Evolutionary conservation across 2,797 vertebrate species (phyloP).

Genomic region (Sardinella longiceps): DNA sequence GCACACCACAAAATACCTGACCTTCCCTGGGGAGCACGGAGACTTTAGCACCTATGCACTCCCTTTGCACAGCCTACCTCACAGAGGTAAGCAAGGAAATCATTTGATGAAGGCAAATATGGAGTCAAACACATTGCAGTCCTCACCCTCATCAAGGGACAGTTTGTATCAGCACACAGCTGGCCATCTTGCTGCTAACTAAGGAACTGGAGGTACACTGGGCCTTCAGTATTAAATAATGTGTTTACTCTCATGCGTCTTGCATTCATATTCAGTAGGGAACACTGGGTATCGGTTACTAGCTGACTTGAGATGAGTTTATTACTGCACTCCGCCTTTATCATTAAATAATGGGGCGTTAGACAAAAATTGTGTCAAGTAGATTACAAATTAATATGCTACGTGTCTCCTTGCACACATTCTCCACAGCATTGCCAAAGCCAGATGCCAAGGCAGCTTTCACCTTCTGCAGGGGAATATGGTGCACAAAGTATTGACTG

Average conservation of each 20-base stretch:
- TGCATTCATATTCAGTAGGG: constrained; percentile 78
- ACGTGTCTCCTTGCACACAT: constrained; percentile 53
- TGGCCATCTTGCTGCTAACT: constrained; percentile 48
- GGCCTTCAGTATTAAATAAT: constrained; percentile 73
- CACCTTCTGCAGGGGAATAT: constrained; percentile 30
- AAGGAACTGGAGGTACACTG: constrained; percentile 66
- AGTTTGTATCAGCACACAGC: constrained; percentile 18
- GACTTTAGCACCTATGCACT: constrained; percentile 18
- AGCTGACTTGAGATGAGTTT: constrained; percentile 69
- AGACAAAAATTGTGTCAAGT: constrained; percentile 76
- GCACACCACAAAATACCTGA: constrained; percentile 1
- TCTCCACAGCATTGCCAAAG: constrained; percentile 47
- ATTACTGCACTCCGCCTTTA: constrained; percentile 72
- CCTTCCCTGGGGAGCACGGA: background rate
- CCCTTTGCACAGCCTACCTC: constrained; percentile 27
- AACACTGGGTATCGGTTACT: constrained; percentile 69
- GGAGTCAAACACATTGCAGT: constrained; percentile 22
- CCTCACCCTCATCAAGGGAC: constrained; percentile 57
- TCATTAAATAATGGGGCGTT: constrained; percentile 76
- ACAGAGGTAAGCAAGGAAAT: background rate
- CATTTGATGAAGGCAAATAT: background rate
- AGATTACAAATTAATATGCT: constrained; percentile 77
- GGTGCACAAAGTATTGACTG: constrained; percentile 17
- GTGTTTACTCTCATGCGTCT: constrained; percentile 69
- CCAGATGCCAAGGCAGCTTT: constrained; percentile 56